Evolutionary conservation across 1,140 invertebrate species (phyloP).

Genomic region (Dendrolimus punctatus): DNA sequence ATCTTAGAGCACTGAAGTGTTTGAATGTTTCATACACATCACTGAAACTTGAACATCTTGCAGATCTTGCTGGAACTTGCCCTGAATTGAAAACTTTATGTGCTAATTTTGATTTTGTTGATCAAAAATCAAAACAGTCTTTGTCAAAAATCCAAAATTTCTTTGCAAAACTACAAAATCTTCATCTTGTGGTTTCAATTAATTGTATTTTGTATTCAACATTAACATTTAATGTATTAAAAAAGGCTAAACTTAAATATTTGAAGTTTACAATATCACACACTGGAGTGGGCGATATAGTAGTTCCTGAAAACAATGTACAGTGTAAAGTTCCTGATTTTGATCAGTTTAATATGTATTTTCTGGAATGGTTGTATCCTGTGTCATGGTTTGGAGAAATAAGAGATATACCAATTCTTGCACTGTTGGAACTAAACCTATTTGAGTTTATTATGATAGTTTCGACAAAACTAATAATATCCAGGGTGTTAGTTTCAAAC

Average conservation of each 20-base stretch:
- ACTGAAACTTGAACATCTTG: slow-evolving; percentile 33
- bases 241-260: slow-evolving; percentile 20
- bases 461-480: slow-evolving; percentile 8
- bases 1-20: slow-evolving; percentile 18
- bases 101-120: slow-evolving; percentile 31
- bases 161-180: slow-evolving; percentile 36
- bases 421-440: slow-evolving; percentile 10
- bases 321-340: neutral
- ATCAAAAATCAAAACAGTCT: slow-evolving; percentile 7
- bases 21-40: slow-evolving; percentile 46
- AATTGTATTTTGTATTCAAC: slow-evolving; percentile 27
- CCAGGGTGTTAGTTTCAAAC: slow-evolving; percentile 17
- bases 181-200: slow-evolving; percentile 36
- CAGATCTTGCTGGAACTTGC: slow-evolving; percentile 32
- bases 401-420: slow-evolving; percentile 7
- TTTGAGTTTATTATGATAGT: slow-evolving; percentile 29
- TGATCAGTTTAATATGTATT: slow-evolving; percentile 19
- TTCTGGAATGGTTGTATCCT: slow-evolving; percentile 16
- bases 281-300: slow-evolving; percentile 7
- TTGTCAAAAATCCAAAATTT: slow-evolving; percentile 25
- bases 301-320: neutral
- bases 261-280: slow-evolving; percentile 22
- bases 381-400: slow-evolving; percentile 3
- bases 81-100: slow-evolving; percentile 34
- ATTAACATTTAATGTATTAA: slow-evolving; percentile 22